Evolutionary conservation across 2,113 vertebrate species (phyloP), one percentile per base, ranked within the genome.

Genomic region (Ammospiza nelsoni): DNA sequence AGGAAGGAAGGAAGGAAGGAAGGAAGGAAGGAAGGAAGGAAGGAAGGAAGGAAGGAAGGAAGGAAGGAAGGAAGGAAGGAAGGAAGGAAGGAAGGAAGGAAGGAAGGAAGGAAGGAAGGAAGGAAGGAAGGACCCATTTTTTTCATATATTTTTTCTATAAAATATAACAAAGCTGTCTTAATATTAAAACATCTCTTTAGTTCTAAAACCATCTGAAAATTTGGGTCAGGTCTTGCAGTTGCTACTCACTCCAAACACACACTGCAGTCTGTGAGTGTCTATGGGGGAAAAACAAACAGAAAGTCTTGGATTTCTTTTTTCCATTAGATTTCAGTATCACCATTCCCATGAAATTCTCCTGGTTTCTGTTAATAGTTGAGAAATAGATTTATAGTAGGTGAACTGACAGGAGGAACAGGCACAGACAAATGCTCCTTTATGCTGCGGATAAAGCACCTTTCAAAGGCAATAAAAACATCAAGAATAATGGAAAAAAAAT

Each of bases 391-490:
- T 76, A 69, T 49, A 27, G 46, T 19, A 46, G 57, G 63, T 33
- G 51, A 90, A 67, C 48, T 71, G 37, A 41, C 9, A 10, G 61
- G 63, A 81, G 67, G 41, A 55, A 84, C 74, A 86, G 57, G 25
- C 37, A 4, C 51, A 84, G 68, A 68, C 46, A 89, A 86, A 78
- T 65, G 80, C 27, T 90, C 68, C 72, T 84, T 84, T 77, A 44
- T 88, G 68, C 49, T 72, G 15, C 1, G 7, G 73, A 75, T 87
- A 88, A 51, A 68, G 69, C 66, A 86, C 79, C 55, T 89, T 93
- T 91, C 90, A 93, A 84, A 92, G 39, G 79, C 90, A 93, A 81
- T 89, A 88, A 92, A 96, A 90, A 44, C 72, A 78, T 49, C 39
- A 90, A 90, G 33, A 90, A 90, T 39, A 94, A 80, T 37, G 4